Percentiles rank a stretch among this genome's conserved stretches.
Evolutionary conservation across 2,113 vertebrate genomes (phyloP).

Genomic region (Taxidea taxus): DNA sequence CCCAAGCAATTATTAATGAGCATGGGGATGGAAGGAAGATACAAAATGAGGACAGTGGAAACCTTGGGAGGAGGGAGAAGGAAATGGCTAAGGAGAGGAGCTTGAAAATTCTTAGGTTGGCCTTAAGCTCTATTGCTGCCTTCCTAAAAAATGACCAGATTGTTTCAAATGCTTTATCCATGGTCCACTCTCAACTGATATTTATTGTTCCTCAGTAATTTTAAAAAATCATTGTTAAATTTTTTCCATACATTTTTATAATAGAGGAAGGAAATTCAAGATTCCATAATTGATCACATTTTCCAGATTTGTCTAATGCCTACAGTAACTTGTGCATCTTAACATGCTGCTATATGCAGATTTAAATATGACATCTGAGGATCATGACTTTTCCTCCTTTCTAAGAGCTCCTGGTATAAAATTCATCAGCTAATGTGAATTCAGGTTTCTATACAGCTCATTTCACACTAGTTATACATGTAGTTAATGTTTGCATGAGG

Average conservation of each 20-base stretch:
- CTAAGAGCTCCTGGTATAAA: slow-evolving; percentile 75
- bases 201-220: slow-evolving; percentile 28
- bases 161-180: slow-evolving; percentile 28
- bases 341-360: slow-evolving; percentile 54
- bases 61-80: not conserved
- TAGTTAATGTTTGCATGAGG: slow-evolving; percentile 77
- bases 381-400: slow-evolving; percentile 75
- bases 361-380: slow-evolving; percentile 38
- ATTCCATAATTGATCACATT: not conserved
- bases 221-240: slow-evolving; percentile 60
- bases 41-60: not conserved
- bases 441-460: slow-evolving; percentile 67
- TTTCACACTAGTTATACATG: slow-evolving; percentile 39
- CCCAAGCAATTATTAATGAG: not conserved
- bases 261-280: slow-evolving; percentile 48
- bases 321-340: slow-evolving; percentile 44
- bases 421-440: slow-evolving; percentile 53
- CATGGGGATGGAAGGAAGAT: not conserved
- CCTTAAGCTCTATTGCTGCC: slow-evolving; percentile 30
- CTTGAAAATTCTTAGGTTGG: not conserved
- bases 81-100: not conserved
- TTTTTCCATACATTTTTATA: slow-evolving; percentile 74
- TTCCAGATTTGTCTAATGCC: slow-evolving; percentile 53
- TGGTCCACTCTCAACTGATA: not conserved
- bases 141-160: not conserved